Evolutionary conservation across 1,140 invertebrate genomes (phyloP), one percentile per base, ranked within the genome.

Genomic region (Aphelinus certus): DNA sequence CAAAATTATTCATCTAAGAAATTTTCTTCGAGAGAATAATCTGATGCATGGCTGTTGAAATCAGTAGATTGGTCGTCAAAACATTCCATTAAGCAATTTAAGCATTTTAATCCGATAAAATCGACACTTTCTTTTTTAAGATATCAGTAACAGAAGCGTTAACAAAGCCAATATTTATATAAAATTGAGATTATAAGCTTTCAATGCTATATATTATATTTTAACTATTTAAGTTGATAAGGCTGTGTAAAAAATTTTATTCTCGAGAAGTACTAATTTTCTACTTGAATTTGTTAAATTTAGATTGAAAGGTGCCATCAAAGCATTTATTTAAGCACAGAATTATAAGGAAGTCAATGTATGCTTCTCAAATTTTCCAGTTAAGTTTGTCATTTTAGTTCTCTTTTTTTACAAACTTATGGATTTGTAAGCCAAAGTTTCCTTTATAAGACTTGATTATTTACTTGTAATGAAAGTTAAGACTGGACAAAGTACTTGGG

Each of bases 181-280:
- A 62, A 74, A 68, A 58, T 69, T 75, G 61, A 70, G 51, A 64
- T 75, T 75, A 56, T 26, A 63, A 75, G 55, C 26, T 75, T 75
- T 75, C 61, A 48, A 75, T 64, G 51, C 49, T 46, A 64, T 58
- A 43, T 71, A 45, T 75, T 6, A 26, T 26, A 26, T 26, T 58
- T 75, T 57, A 65, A 65, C 53, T 74, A 26, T 75, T 75, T 75
- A 75, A 75, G 73, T 75, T 70, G 7, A 66, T 47, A 75, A 65
- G 68, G 73, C 68, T 75, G 73, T 71, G 73, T 71, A 75, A 70
- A 75, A 56, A 47, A 63, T 47, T 74, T 66, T n/a, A 65, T 70
- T 75, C 26, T 75, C 43, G 55, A 64, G 10, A 65, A 58, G 7
- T 60, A 66, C 7, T 65, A 66, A 71, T 66, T 75, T 70, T 64